Base-by-base conservation (phyloP, 2,113 vertebrate species). In the Climacteris rufus region DNA sequence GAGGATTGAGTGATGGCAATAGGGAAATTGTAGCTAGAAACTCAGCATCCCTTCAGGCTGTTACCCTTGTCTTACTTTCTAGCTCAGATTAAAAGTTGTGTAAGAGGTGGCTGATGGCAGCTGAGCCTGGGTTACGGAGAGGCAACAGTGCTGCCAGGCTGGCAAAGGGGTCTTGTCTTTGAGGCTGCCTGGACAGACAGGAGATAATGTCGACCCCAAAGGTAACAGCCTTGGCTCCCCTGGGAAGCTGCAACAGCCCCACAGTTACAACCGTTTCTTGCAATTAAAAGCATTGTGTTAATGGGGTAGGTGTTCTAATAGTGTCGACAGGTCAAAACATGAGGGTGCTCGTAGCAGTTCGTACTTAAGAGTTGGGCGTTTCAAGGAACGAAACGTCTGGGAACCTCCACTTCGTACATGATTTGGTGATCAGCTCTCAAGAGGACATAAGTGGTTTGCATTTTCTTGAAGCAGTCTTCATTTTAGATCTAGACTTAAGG, bases 271-370 rank as follows among this genome's bases (percentile, higher is more conserved):
- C 53, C 0, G 2, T 69, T 93, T 49, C 70, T 80, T 80, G 77
- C 75, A 92, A 57, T 94, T 90, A 79, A 37, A 83, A 78, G 35
- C 63, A 47, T 92, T 60, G 65, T 1, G 0, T 74, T 57, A 69
- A n/a, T 0, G 0, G 25, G 15, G 15, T 49, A 53, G 78, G 42
- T 83, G 24, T 39, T 76, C 72, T 76, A 39, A 52, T 85, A 39
- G 53, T 6, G 17, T 64, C 71, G 52, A 22, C 90, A 88, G 90
- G 83, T 90, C 66, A 74, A 66, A 93, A 86, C 88, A 90, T 50
- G 95, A 90, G 31, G 87, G 87, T 79, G 61, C 65, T 87, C 8
- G 4, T 15, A 28, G 60, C 35, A 39, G 6, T 47, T 85, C 24
- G 7, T 71, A n/a, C 37, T 50, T 33, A 3, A 17, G 35, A 63